A percentile compares a stretch with the other conserved stretches of the same genome.
Evolutionary conservation across 2,113 vertebrate species (phyloP).

Genomic region (Tiliqua scincoides): DNA sequence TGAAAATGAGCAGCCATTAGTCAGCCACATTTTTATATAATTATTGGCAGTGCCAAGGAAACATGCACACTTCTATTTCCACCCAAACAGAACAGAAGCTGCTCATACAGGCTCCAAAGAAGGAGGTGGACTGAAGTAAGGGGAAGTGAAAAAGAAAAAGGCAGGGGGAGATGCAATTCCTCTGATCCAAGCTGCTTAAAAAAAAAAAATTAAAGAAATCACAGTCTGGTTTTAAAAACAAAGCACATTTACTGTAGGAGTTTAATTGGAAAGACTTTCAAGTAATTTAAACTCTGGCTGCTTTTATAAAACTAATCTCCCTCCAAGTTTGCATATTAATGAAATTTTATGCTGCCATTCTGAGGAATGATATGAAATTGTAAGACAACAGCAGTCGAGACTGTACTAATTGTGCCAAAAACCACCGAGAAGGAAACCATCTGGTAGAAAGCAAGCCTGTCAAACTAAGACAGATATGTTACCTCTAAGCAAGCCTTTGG

Average conservation of each 20-base stretch:
- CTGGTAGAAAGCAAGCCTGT: not conserved
- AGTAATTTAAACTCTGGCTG: conserved; percentile 67
- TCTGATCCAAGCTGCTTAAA: conserved; percentile 15
- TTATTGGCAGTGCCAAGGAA: conserved; percentile 69
- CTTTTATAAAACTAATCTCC: conserved; percentile 57
- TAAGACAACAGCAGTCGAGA: conserved; percentile 22
- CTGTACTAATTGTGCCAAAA: conserved; percentile 18
- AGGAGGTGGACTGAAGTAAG: conserved; percentile 22
- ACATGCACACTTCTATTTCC: conserved; percentile 60
- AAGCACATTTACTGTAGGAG: conserved; percentile 73
- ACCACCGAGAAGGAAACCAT: conserved; percentile 13
- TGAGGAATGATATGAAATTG: conserved; percentile 31
- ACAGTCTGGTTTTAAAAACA: conserved; percentile 60
- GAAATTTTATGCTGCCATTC: conserved; percentile 35
- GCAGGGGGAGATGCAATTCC: conserved; percentile 8
- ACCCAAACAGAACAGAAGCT: conserved; percentile 74
- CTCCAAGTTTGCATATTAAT: conserved; percentile 38
- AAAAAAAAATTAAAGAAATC: conserved; percentile 28
- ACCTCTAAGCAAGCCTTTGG: not conserved
- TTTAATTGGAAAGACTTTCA: conserved; percentile 70
- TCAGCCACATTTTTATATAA: conserved; percentile 65
- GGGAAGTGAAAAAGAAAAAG: not conserved
- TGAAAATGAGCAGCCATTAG: conserved; percentile 63
- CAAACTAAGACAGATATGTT: not conserved
- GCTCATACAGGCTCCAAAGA: conserved; percentile 50